Base-by-base conservation (phyloP, 2,888 invertebrate species). In the Hydropsyche betteni region DNA sequence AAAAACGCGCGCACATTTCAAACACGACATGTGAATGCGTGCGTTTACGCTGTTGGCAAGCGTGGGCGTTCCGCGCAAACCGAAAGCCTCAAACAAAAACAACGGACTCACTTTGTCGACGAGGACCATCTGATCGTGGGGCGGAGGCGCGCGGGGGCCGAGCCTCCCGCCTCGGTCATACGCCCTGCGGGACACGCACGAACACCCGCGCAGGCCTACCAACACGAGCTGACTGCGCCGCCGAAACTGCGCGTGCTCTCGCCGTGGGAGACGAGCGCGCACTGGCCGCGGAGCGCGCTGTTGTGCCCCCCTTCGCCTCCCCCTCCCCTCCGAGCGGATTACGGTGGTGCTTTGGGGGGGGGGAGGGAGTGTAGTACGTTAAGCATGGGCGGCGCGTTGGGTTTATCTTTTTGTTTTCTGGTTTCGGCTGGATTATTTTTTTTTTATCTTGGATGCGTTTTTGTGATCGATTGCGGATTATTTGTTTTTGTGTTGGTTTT, bases 31-130 rank as follows among this genome's bases (percentile, higher is more conserved):
- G 2, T 24, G 2, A 24, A 24, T 2, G 24, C 24, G 2, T 24
- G 24, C 24, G 24, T 2, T 24, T 24, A 2, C 24, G 24, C 24
- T 1, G 24, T 24, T 24, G 24, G 24, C 24, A 24, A 24, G 24
- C 24, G 24, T 24, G 24, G 24, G 24, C 24, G 24, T 24, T 2
- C 24, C 2, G 4, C 12, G 4, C 61, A 61, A 1, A 61, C n/a
- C 12, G 61, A 10, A 24, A n/a, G 16, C 61, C 14, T 8, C 8
- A 8, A n/a, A 61, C 61, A 24, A 61, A 24, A 16, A 61, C 24
- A 61, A 61, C 61, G 34, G 8, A 34, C 64, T 55, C 55, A 55
- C 64, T 6, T 64, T 55, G 55, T 7, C 10, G 55, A 55, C 10
- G 55, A 24, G 7, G 55, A n/a, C 55, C 44, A 44, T 44, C 44